Evolutionary conservation across 2,888 invertebrate genomes (phyloP).

Genomic region (Microplitis manilae): DNA sequence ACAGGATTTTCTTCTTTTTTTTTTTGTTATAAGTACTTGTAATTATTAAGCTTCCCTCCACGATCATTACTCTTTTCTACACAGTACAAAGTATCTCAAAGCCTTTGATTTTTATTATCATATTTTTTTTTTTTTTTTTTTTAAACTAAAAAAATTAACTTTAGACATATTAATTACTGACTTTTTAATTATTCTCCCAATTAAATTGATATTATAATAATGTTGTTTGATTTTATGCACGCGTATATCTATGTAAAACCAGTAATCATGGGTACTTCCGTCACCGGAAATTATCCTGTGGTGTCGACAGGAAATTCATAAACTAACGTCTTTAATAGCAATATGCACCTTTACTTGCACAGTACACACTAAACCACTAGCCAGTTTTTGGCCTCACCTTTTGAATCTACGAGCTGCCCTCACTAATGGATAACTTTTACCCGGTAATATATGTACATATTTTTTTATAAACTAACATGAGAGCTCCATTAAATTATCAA

Average conservation of each 20-base stretch:
- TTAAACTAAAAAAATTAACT: too few relatives aligned
- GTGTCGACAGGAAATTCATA: constrained; percentile 61
- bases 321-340: constrained; percentile 62
- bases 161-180: not conserved
- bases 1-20: not conserved
- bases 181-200: not conserved
- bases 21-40: not conserved
- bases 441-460: not conserved
- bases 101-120: not conserved
- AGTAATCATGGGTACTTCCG: constrained; percentile 60
- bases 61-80: not conserved
- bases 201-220: too few relatives aligned
- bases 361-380: not conserved
- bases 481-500: not conserved
- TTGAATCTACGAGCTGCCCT: not conserved
- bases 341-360: constrained; percentile 35
- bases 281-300: constrained; percentile 64
- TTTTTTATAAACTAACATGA: not conserved
- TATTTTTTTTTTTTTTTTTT: too few relatives aligned
- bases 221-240: not conserved
- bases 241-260: constrained; percentile 45
- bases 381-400: not conserved
- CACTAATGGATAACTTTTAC: not conserved
- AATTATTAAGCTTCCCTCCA: not conserved
- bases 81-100: not conserved